These are phyloP conservation scores for Tragelaphus strepsiceros DNA, from an alignment of 2,113 vertebrate species.

Conservation along the genomic window DNA sequence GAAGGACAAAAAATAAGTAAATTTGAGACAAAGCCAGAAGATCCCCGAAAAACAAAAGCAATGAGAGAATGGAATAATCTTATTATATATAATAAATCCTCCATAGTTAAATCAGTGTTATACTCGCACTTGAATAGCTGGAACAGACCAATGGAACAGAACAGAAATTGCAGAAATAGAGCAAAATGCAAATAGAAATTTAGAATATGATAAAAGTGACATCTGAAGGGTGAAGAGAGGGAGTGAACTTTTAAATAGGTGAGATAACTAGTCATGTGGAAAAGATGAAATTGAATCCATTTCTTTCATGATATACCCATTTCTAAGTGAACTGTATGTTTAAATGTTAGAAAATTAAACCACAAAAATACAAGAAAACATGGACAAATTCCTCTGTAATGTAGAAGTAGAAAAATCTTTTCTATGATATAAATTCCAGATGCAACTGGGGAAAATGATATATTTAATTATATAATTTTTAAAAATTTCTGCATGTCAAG, in stretches of 20 bases:
- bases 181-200: not conserved
- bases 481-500: not conserved
- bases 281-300: not conserved
- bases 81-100: not conserved
- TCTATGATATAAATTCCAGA: not conserved
- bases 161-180: not conserved
- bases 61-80: not conserved
- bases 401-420: not conserved
- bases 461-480: not conserved
- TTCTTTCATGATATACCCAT: not conserved
- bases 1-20: not conserved
- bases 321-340: not conserved
- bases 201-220: not conserved
- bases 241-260: not conserved
- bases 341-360: not conserved
- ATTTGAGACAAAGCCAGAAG: not conserved
- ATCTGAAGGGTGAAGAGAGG: not conserved
- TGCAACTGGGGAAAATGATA: not conserved
- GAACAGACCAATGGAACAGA: not conserved
- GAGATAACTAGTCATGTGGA: not conserved
- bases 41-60: not conserved
- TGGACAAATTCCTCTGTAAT: not conserved
- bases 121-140: not conserved
- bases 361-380: not conserved
- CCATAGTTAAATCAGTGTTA: not conserved